Conservation (phyloP, 1,140 invertebrate genomes). For the Matsumurasca onukii region DNA sequence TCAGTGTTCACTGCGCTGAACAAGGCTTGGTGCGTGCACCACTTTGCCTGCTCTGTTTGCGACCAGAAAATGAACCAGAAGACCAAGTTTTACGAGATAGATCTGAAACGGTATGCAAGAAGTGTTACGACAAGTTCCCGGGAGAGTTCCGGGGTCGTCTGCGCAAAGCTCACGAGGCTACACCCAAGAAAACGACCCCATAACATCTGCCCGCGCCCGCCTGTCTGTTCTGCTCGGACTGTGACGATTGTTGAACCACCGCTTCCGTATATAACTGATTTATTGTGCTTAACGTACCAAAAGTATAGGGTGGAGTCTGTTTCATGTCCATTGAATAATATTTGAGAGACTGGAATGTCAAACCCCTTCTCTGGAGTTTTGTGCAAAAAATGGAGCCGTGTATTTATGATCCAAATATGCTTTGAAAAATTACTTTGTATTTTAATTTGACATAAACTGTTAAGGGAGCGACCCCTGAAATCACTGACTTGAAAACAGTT, state of each 20-base stretch:
- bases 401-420: too few species aligned
- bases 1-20: slow-evolving; percentile 97
- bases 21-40: slow-evolving; percentile 99
- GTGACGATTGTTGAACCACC: not conserved
- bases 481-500: too few species aligned
- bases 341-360: too few species aligned
- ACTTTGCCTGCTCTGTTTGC: slow-evolving; percentile 98
- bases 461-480: too few species aligned
- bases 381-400: too few species aligned
- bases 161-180: slow-evolving; percentile 68
- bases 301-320: too few species aligned
- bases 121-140: slow-evolving; percentile 97
- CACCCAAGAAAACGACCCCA: slow-evolving; percentile 40
- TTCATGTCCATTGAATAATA: too few species aligned
- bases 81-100: slow-evolving; percentile 99
- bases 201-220: slow-evolving; percentile 21
- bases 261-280: too few species aligned
- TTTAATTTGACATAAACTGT: too few species aligned
- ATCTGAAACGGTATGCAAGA: slow-evolving; percentile 97
- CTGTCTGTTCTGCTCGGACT: slow-evolving; percentile 10
- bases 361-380: too few species aligned
- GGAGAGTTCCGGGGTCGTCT: slow-evolving; percentile 88
- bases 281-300: too few species aligned
- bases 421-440: too few species aligned
- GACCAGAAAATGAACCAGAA: slow-evolving; percentile 98